Evolutionary conservation across 2,888 invertebrate genomes (phyloP).

Genomic region (Pollenia amentaria): DNA sequence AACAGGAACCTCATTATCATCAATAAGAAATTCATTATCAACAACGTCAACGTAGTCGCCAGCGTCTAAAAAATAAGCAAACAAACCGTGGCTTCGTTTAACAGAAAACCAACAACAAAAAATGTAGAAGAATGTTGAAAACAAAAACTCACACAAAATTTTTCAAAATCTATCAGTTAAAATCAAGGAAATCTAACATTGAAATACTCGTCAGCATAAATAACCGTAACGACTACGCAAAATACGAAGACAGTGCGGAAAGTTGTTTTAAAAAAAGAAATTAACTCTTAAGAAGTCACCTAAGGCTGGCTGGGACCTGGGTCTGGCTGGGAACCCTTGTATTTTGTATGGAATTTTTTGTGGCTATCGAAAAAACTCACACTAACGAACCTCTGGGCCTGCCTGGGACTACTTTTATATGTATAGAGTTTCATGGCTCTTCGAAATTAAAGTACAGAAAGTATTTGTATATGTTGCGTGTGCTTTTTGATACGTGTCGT

Average conservation of each 20-base stretch:
- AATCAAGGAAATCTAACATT: background rate
- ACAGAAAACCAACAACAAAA: background rate
- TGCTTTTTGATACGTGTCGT: no score
- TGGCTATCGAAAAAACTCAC: no score
- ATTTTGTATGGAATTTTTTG: no score
- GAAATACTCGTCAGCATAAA: slow-evolving; percentile 1
- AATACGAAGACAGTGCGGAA: background rate
- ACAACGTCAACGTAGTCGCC: background rate
- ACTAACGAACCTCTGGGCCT: no score
- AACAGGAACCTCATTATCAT: slow-evolving; percentile 22
- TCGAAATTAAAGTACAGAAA: no score
- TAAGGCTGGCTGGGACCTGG: no score
- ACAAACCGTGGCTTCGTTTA: background rate
- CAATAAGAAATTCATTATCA: slow-evolving; percentile 12
- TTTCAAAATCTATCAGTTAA: slow-evolving; percentile 18
- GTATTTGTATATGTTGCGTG: no score
- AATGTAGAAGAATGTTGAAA: background rate
- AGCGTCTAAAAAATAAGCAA: slow-evolving; percentile 15
- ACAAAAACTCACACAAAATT: slow-evolving; percentile 10
- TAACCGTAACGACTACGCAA: background rate
- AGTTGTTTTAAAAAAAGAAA: background rate
- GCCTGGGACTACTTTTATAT: no score
- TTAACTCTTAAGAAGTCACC: no score
- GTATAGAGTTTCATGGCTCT: no score
- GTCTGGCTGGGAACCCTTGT: no score